These are phyloP conservation scores for Camponotus floridanus DNA, from an alignment of 1,140 invertebrate genomes.

Conservation along the genomic window DNA sequence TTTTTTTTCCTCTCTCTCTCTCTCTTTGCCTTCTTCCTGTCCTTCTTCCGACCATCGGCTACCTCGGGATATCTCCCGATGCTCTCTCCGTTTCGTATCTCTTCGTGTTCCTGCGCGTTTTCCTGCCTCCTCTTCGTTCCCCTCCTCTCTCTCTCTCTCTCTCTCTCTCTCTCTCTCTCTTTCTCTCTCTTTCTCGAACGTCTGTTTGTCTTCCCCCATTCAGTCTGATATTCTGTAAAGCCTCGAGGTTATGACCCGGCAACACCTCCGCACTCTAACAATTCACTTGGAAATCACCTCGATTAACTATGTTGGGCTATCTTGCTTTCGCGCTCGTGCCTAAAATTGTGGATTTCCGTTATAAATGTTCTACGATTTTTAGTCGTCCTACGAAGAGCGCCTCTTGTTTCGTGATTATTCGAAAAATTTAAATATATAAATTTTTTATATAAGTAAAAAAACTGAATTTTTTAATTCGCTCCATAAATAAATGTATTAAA, in stretches of 20 bases:
- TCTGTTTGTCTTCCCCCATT: conserved; percentile 40
- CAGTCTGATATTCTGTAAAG: conserved; percentile 22
- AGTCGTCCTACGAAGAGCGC: not conserved
- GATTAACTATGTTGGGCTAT: conserved; percentile 44
- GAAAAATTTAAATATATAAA: not conserved
- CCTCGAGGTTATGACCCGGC: conserved; percentile 62
- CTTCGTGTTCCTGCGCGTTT: conserved; percentile 46
- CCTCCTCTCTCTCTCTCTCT: not conserved
- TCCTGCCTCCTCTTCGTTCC: not conserved
- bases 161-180: not conserved
- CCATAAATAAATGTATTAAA: not conserved
- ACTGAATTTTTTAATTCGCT: not conserved
- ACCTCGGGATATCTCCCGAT: conserved; percentile 63
- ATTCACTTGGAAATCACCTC: conserved; percentile 58
- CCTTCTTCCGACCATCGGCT: conserved; percentile 59
- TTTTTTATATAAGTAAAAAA: not conserved
- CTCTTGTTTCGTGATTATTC: not conserved
- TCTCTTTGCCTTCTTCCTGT: conserved; percentile 4
- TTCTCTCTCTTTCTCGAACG: too few species aligned
- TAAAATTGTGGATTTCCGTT: conserved; percentile 47
- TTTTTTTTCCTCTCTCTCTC: not conserved
- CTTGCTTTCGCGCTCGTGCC: conserved; percentile 10
- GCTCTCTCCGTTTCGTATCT: conserved; percentile 41
- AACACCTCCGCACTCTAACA: conserved; percentile 71
- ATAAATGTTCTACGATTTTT: conserved; percentile 7